Evolutionary conservation across 2,113 vertebrate species (phyloP), one percentile per base, ranked within the genome.

Genomic region (Erpornis zantholeuca): DNA sequence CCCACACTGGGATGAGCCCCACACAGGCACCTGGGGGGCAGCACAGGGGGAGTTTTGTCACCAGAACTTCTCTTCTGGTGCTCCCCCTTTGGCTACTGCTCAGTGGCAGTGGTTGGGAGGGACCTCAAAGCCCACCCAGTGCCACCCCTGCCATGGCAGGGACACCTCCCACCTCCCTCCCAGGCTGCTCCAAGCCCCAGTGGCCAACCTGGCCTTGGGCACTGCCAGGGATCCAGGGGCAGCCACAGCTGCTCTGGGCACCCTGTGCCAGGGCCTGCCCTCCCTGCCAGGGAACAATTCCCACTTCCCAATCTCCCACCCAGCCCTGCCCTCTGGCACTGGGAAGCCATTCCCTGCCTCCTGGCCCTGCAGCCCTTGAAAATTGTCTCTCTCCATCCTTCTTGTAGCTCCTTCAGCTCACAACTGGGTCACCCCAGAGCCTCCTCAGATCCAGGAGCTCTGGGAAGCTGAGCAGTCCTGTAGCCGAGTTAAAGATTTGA

Each of bases 101-200:
- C 33, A 28, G n/a, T 33, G 60, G 23, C 2, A 3, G 0, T 1
- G 23, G 3, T 8, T 19, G 31, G 31, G 31, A 50, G 36, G 9
- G 59, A 65, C 21, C 27, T 2, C 0, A 50, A 0, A 36, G 0
- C 19, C 15, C 59, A 7, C 2, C 44, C 35, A 27, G 25, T 5
- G 4, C 31, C 68, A 57, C 11, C 57, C 56, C 42, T 33, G 50
- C 44, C 68, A 31, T 24, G 52, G 50, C 59, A 72, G 68, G 68
- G 60, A 57, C 85, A 35, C 49, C 31, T 88, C 1, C 29, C 42
- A 16, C 33, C n/a, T n/a, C n/a, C 36, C 54, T 15, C 4, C 49
- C 75, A 63, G 63, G 63, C 2, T 52, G 72, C 63, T 66, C 60
- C 29, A 9, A 69, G 40, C 27, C 66, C 59, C 45, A 12, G 1